These are phyloP conservation scores for Gymnobelideus leadbeateri DNA, from an alignment of 2,113 vertebrate species.

Conservation along the genomic window DNA sequence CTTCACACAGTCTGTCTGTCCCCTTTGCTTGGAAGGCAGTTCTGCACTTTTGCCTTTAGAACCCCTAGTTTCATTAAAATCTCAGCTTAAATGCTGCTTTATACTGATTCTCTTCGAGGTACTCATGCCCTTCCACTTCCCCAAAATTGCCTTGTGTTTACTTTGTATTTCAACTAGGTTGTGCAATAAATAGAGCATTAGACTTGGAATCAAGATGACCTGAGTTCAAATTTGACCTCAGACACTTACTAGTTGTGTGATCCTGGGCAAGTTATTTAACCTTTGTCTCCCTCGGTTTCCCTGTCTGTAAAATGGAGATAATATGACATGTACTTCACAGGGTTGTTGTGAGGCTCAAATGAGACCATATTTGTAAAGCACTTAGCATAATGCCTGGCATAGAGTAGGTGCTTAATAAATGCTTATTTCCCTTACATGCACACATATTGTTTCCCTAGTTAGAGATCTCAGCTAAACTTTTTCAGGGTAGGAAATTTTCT, in stretches of 20 bases:
- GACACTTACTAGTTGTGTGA: background rate
- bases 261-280: background rate
- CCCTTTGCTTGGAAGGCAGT: background rate
- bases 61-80: background rate
- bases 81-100: background rate
- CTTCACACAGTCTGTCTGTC: background rate
- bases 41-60: background rate
- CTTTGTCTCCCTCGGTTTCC: background rate
- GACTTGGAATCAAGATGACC: background rate
- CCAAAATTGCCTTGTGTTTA: background rate
- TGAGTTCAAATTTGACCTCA: background rate
- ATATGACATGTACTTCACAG: background rate
- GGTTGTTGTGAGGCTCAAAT: no score
- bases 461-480: background rate
- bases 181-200: background rate
- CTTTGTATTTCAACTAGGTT: background rate
- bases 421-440: background rate
- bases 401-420: background rate
- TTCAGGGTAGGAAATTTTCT: background rate
- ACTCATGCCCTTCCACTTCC: background rate
- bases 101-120: background rate
- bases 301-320: background rate
- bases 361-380: background rate
- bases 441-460: background rate
- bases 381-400: background rate